Base-by-base conservation (phyloP, 2,797 vertebrate genomes). In the Micropoecilia bifurca region DNA sequence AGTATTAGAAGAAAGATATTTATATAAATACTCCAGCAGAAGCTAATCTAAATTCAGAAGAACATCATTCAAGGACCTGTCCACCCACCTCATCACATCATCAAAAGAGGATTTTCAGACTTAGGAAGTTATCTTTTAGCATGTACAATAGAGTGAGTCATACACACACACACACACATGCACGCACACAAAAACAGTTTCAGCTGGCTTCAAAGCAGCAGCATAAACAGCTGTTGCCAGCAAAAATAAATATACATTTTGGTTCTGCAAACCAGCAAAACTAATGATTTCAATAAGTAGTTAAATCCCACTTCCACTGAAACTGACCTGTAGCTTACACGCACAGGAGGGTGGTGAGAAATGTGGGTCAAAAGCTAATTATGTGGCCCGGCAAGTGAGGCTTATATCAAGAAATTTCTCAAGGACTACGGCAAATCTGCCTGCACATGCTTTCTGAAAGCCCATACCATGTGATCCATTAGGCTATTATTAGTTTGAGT, bases 331-430 rank as follows among this genome's bases (percentile, higher is more conserved):
- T 85, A 79, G 87, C 81, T 82, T 82, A 73, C 80, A 88, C 80
- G 86, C 82, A 78, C 83, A 91, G 87, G 86, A 66, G 86, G 88
- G 83, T 68, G 79, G 72, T 75, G 76, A 88, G 88, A 90, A 93
- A 95, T 94, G 91, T 94, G 91, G 94, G 93, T 95, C 93, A 94
- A 93, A 94, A 94, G 92, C 92, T 94, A 94, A 95, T 93, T 88
- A 93, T 87, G 92, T 92, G 90, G 92, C 91, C 91, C 90, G 87
- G 91, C 88, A 91, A 93, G 88, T 86, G 87, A 77, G 80, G 92
- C 92, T 94, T 94, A 92, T 87, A 93, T 92, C 83, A 87, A 92
- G 90, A 91, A 88, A 90, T 93, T 93, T 94, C 91, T 90, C 88
- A 93, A 93, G 88, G 89, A 90, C 88, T 90, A 85, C 85, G 79